Base-by-base conservation (phyloP, 2,797 vertebrate genomes). In the Emys orbicularis region DNA sequence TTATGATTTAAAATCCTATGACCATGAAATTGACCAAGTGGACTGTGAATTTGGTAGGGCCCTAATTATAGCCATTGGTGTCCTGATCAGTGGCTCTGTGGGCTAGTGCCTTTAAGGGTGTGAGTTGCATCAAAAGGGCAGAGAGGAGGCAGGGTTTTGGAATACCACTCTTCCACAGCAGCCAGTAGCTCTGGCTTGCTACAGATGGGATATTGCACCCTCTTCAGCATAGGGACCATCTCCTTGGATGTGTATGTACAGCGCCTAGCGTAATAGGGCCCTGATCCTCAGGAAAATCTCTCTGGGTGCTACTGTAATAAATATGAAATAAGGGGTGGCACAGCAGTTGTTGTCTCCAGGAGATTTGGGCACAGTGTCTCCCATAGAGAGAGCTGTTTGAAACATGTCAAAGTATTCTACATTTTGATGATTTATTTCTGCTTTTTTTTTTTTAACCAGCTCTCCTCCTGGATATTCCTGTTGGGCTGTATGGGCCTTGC, bases 341-440 rank as follows among this genome's bases (percentile, higher is more conserved):
- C 85, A 31, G 84, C 65, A 61, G 79, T 87, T 56, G 4, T 27
- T 49, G 54, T 89, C 37, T 91, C 82, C 59, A 3, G 2, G 44
- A 61, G 34, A 11, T 4, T 84, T 49, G 5, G 23, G 19, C 50
- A 87, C 50, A 93, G 6, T 47, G 57, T 12, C 89, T 84, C 57
- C 59, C 18, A 80, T 79, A 90, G 57, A 0, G 54, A 79, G 27
- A 86, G 27, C 27, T 81, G 29, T 44, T 79, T 8, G 47, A 59
- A 49, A 3, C 27, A 5, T 80, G 74, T 90, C 83, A n/a, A 52
- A 41, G 16, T 49, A 56, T 76, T 81, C 80, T 8, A 0, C 83
- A 7, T 27, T 13, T 57, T 90, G 86, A 57, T 86, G 92, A 81
- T 92, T 92, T 80, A 82, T 91, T 90, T 95, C 93, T 92, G 41